Base-by-base conservation (phyloP, 1,140 invertebrate species). In the Saxidomus purpurata region DNA sequence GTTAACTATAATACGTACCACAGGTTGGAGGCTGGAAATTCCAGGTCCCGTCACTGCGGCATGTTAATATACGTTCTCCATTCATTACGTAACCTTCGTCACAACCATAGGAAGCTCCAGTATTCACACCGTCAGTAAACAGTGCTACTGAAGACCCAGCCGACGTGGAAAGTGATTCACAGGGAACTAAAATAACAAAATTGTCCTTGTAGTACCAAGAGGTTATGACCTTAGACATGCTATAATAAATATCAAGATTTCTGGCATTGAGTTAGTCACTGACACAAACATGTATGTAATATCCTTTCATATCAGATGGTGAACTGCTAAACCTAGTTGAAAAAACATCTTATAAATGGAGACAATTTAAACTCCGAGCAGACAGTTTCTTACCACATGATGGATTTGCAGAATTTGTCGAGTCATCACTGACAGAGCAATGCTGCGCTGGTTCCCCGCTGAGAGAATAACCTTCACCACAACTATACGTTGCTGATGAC, bases 11-110 rank as follows among this genome's bases (percentile, higher is more conserved):
- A 15, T 3, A 31, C 47, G 31, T 88, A 88, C 86, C 52, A 71
- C 86, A 88, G 13, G 19, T 49, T 31, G 86, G 86, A 52, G 77
- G 17, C 34, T 77, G 15, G 25, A 28, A 13, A 28, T 88, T 69
- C 86, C 86, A 88, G 22, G 76, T 69, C 9, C 76, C 76, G 28
- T 88, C 86, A 55, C 28, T 55, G n/a, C 61, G 36, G 67, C 86
- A 88, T 4, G 86, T 71, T 34, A 88, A 67, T 19, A 47, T 13
- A 55, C 25, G 40, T 15, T 88, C 34, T 17, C 86, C 86, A 49
- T 25, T 71, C 77, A 88, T 79, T 4, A 77, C 61, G 31, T 67
- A 63, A 8, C 77, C 86, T 4, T 15, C 34, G n/a, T 80, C 77
- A 71, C 86, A 88, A 8, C 55, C 71, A 28, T 55, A 87, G 4